Base-by-base conservation (phyloP, 2,797 vertebrate genomes). In the Spondyliosoma cantharus region DNA sequence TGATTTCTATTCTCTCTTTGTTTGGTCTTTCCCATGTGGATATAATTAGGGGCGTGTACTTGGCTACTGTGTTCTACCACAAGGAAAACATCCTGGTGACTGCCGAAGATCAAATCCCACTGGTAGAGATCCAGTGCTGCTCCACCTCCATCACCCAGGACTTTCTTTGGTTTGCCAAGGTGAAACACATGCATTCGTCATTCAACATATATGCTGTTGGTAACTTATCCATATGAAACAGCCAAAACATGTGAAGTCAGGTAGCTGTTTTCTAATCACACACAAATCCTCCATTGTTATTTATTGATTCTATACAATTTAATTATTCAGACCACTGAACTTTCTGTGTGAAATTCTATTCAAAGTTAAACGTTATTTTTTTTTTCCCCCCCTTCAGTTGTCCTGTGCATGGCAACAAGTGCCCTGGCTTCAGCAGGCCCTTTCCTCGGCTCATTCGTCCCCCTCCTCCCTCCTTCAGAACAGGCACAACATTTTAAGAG, bases 131-230 rank as follows among this genome's bases (percentile, higher is more conserved):
- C 80, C 94, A 95, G 81, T 94, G 93, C 90, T 96, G 95, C 86
- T 94, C 94, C 71, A 94, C 92, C 77, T 93, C 94, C 66, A 90
- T 95, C 91, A 91, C 71, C 5, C 94, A 95, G 1, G 93, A 96
- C 90, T 95, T 96, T 71, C 84, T 92, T n/a, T 96, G 95, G 95
- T 94, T 96, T 79, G 92, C 93, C 16, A 96, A 96, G 93, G 95
- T 95, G 71, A 86, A 62, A 37, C 15, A 67, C 24, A 15, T 46
- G 6, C 0, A 29, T 6, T 45, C 15, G 9, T 64, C 50, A 16
- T 42, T 53, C 27, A 63, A 29, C 37, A 66, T 5, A 61, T 5
- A 56, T 3, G 8, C 8, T 53, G 12, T 29, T 50, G 52, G 7
- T 53, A 12, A 8, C 17, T 27, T 62, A 65, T 54, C 53, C 27